phyloP scores from a whole-genome alignment of 2,113 vertebrate genomes.

The Psittacus erithacus region DNA sequence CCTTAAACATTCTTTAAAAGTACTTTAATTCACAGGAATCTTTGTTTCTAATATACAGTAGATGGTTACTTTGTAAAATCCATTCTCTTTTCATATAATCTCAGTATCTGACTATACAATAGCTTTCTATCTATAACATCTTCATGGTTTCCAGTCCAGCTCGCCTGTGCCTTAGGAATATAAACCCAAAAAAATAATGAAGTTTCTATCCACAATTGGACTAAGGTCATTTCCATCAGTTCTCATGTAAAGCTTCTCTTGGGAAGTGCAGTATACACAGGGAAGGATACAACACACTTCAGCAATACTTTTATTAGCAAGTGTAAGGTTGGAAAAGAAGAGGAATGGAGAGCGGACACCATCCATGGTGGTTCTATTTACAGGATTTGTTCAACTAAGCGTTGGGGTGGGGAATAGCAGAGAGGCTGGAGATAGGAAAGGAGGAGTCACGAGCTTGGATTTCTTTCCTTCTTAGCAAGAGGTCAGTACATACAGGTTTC shows the following conservation, averaged over 20 bases:
- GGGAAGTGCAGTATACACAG: slow-evolving; percentile 72
- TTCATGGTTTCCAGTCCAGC: slow-evolving; percentile 58
- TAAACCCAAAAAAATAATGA: slow-evolving; percentile 71
- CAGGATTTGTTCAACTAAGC: slow-evolving; percentile 70
- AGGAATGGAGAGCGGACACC: slow-evolving; percentile 61
- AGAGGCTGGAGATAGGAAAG: slow-evolving; percentile 3
- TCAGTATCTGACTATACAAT: slow-evolving; percentile 76
- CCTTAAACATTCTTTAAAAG: slow-evolving; percentile 78
- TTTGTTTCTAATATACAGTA: slow-evolving; percentile 78
- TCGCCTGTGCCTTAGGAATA: slow-evolving; percentile 70
- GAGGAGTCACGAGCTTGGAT: neutral
- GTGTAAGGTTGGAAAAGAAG: slow-evolving; percentile 61
- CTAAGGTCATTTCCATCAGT: slow-evolving; percentile 69
- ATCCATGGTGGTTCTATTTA: slow-evolving; percentile 64
- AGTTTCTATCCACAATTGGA: slow-evolving; percentile 70
- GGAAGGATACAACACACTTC: slow-evolving; percentile 70
- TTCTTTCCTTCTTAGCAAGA: slow-evolving; percentile 18
- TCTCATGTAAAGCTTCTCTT: slow-evolving; percentile 68
- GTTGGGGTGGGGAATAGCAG: neutral
- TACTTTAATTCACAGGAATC: slow-evolving; percentile 80
- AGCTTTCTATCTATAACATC: slow-evolving; percentile 70
- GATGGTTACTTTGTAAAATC: slow-evolving; percentile 73
- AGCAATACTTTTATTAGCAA: slow-evolving; percentile 71
- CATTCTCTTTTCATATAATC: slow-evolving; percentile 75
- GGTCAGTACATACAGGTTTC: slow-evolving; percentile 15